These are phyloP conservation scores for Sycophila texana DNA, from an alignment of 2,888 invertebrate genomes.

Conservation along the genomic window DNA sequence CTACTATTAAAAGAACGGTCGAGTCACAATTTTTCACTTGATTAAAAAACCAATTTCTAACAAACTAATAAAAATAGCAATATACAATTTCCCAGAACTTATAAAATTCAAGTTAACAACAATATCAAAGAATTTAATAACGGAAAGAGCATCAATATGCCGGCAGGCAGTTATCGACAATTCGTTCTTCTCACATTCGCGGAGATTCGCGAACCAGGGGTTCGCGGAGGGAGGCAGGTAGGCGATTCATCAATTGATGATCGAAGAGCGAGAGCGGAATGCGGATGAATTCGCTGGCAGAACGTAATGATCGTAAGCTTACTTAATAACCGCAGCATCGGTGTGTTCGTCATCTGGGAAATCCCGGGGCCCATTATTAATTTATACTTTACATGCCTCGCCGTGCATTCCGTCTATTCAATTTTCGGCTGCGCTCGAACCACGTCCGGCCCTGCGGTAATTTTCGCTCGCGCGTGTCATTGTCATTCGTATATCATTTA, in stretches of 20 bases:
- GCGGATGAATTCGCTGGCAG: not conserved
- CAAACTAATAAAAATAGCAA: too few relatives aligned
- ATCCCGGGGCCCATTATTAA: constrained; percentile 24
- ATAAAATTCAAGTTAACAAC: too few relatives aligned
- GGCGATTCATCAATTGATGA: constrained; percentile 40
- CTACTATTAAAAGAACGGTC: too few relatives aligned
- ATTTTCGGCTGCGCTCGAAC: constrained; percentile 40
- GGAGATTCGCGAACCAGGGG: not conserved
- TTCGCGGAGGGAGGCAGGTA: too few relatives aligned
- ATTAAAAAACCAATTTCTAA: too few relatives aligned
- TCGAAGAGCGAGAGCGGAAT: constrained; percentile 11
- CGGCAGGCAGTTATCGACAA: constrained; percentile 22
- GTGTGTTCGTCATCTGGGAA: constrained; percentile 17
- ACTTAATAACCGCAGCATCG: constrained; percentile 30
- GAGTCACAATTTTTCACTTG: too few relatives aligned
- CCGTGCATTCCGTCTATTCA: constrained; percentile 39
- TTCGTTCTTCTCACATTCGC: constrained; percentile 22
- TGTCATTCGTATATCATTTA: constrained; percentile 53
- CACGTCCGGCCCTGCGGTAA: not conserved
- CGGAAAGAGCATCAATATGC: constrained; percentile 12
- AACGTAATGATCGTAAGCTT: constrained; percentile 38
- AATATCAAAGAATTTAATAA: too few relatives aligned
- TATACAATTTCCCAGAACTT: too few relatives aligned
- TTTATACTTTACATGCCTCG: constrained; percentile 42
- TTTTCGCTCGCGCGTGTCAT: constrained; percentile 25